Evolutionary conservation across 2,113 vertebrate genomes (phyloP).

Genomic region (Ptyas mucosa): DNA sequence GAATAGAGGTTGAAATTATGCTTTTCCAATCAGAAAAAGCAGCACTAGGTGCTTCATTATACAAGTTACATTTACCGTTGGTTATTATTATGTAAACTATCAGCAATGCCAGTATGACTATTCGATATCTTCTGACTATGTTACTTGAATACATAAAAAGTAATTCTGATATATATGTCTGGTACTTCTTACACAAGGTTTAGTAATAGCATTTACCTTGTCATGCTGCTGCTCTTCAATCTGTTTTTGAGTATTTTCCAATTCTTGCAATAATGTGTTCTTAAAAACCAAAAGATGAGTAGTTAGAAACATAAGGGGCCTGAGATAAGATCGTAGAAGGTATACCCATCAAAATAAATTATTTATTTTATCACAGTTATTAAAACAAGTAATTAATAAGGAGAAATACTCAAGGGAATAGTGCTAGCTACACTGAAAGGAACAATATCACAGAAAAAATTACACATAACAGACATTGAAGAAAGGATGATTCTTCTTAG

Average conservation of each 20-base stretch:
- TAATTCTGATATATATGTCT: neutral
- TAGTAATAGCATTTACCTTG: slow-evolving; percentile 74
- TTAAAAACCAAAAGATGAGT: slow-evolving; percentile 54
- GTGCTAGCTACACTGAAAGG: neutral
- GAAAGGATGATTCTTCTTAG: no score
- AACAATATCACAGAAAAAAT: neutral
- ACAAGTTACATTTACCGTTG: neutral
- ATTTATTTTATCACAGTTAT: neutral
- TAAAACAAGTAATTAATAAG: neutral
- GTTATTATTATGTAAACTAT: neutral
- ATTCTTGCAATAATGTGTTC: slow-evolving; percentile 91
- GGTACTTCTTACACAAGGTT: slow-evolving; percentile 5
- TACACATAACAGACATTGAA: neutral
- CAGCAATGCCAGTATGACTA: neutral
- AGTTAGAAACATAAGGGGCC: slow-evolving; percentile 12
- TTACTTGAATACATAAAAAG: neutral
- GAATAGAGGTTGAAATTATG: slow-evolving; percentile 1
- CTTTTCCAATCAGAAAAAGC: slow-evolving; percentile 9
- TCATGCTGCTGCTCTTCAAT: slow-evolving; percentile 89
- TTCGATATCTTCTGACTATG: neutral
- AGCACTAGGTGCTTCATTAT: neutral
- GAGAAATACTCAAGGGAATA: neutral
- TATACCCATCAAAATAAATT: neutral
- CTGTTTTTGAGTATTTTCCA: slow-evolving; percentile 92
- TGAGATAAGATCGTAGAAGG: neutral